A percentile compares a stretch with the other conserved stretches of the same genome.
Conservation (phyloP, 2,797 vertebrate genomes). For the Poecilia gillii region DNA sequence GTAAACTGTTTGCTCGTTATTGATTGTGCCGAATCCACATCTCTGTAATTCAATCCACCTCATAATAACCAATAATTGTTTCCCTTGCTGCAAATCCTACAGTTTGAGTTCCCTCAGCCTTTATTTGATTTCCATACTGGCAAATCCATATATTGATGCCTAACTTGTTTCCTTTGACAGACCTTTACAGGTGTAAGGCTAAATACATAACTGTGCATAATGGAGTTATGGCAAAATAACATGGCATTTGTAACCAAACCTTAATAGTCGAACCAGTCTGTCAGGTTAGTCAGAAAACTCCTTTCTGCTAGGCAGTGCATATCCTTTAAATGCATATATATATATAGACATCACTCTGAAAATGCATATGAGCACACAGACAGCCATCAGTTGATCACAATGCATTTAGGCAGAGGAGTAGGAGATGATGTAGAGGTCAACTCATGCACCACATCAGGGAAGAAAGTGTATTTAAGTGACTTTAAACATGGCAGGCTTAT, state of each 20-base stretch:
- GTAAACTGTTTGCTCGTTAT: constrained; percentile 65
- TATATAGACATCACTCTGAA: constrained; percentile 53
- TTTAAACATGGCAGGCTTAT: background rate
- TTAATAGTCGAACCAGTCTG: constrained; percentile 50
- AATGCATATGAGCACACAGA: constrained; percentile 15
- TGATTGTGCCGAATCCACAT: constrained; percentile 61
- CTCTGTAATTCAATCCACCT: constrained; percentile 59
- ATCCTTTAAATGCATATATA: constrained; percentile 64
- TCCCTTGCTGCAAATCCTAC: constrained; percentile 44
- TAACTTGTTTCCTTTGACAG: constrained; percentile 61
- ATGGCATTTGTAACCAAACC: constrained; percentile 30
- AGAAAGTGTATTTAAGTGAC: background rate
- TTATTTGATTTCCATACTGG: constrained; percentile 55
- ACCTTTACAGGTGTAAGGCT: constrained; percentile 53
- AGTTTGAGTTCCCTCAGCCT: constrained; percentile 6
- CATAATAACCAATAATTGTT: constrained; percentile 67
- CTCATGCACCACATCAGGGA: background rate
- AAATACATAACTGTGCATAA: constrained; percentile 29
- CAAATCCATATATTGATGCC: constrained; percentile 68
- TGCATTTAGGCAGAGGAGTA: background rate
- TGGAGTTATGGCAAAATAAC: constrained; percentile 20
- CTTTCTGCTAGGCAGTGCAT: constrained; percentile 41
- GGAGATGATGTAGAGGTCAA: background rate
- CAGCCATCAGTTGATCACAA: background rate
- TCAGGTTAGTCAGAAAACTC: constrained; percentile 43